Evolutionary conservation across 2,888 invertebrate species (phyloP).

Genomic region (Melinaea menophilus): DNA sequence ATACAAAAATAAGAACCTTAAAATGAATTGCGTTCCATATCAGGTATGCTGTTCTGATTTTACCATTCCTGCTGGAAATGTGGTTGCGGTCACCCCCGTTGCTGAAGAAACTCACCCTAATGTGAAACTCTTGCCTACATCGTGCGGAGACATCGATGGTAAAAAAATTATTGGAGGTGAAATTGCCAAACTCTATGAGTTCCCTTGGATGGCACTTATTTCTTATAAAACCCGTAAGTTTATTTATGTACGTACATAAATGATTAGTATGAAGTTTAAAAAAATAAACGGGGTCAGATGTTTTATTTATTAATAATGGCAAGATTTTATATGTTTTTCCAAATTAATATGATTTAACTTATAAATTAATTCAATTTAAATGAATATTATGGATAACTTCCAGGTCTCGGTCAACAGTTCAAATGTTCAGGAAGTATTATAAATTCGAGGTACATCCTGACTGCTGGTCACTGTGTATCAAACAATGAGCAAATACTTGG

Average conservation of each 20-base stretch:
- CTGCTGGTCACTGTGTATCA: slow-evolving; percentile 58
- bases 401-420: slow-evolving; percentile 11
- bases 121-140: slow-evolving; percentile 30
- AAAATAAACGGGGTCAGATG: too few species aligned
- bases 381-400: background rate
- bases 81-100: background rate
- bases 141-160: slow-evolving; percentile 45
- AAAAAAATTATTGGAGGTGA: slow-evolving; percentile 54
- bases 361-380: background rate
- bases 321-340: background rate
- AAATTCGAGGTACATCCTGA: slow-evolving; percentile 62
- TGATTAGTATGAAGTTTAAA: too few species aligned
- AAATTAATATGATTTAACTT: background rate
- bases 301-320: too few species aligned
- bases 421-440: slow-evolving; percentile 49
- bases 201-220: slow-evolving; percentile 82
- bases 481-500: slow-evolving; percentile 24
- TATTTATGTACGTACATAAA: background rate
- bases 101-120: slow-evolving; percentile 38
- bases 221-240: slow-evolving; percentile 55
- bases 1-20: too few species aligned
- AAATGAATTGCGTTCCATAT: background rate
- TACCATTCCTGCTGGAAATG: background rate
- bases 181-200: slow-evolving; percentile 73
- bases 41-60: slow-evolving; percentile 4